Evolutionary conservation across 2,888 invertebrate species (phyloP).

Genomic region (Euzetes globulus): DNA sequence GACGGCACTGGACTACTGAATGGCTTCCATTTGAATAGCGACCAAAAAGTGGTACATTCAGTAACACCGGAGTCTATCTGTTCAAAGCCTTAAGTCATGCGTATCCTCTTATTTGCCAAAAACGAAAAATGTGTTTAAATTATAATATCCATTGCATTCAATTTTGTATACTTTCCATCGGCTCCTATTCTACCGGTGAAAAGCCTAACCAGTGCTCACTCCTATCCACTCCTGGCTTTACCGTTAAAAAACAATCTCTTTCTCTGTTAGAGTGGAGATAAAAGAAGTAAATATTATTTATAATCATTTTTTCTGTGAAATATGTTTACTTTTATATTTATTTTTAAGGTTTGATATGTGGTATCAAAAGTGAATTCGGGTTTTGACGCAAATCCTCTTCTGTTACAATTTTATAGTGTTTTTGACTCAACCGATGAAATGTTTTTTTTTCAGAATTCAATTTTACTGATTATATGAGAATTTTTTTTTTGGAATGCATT

Average conservation of each 20-base stretch:
- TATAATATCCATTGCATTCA: constrained; percentile 16
- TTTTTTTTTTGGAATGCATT: neutral
- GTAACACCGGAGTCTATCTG: neutral
- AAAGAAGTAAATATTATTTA: too few species aligned
- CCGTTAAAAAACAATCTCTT: neutral
- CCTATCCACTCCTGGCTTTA: neutral
- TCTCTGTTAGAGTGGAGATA: too few species aligned
- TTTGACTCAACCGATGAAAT: neutral
- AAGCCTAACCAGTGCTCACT: too few species aligned
- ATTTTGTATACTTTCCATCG: neutral
- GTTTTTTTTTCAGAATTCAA: neutral
- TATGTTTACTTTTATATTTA: too few species aligned
- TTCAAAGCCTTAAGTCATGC: constrained; percentile 20
- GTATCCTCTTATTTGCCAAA: constrained; percentile 23
- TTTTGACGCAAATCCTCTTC: too few species aligned
- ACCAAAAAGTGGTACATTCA: constrained; percentile 15
- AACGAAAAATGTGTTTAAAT: constrained; percentile 16
- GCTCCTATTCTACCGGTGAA: too few species aligned
- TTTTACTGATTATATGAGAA: neutral
- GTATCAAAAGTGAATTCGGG: too few species aligned
- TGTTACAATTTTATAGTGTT: too few species aligned
- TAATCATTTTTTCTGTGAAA: too few species aligned
- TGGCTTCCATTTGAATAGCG: neutral
- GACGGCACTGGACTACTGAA: neutral
- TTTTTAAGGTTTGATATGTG: too few species aligned